A percentile compares a stretch with the other conserved stretches of the same genome.
phyloP scores from a whole-genome alignment of 2,888 invertebrate genomes.

The Crocallis elinguaria region DNA sequence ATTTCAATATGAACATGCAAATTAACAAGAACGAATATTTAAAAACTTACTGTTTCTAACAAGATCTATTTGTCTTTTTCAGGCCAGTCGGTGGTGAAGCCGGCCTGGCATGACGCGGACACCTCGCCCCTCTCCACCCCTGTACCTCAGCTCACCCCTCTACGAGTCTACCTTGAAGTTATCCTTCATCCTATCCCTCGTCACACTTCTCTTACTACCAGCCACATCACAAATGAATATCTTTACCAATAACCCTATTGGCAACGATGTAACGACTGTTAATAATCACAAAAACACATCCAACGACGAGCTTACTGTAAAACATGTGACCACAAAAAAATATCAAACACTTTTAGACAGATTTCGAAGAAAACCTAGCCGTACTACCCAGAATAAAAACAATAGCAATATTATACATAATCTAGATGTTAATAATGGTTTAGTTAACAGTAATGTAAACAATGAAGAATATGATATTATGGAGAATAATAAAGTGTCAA shows the following conservation, averaged over 20 bases:
- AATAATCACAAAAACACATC: conserved; percentile 11
- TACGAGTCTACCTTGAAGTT: conserved; percentile 63
- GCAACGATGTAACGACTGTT: background rate
- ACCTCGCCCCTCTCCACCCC: conserved; percentile 49
- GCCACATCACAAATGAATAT: conserved; percentile 61
- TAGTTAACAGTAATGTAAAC: conserved; percentile 32
- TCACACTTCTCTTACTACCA: conserved; percentile 56
- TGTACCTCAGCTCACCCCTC: conserved; percentile 65
- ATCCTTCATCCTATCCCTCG: conserved; percentile 52
- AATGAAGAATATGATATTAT: conserved; percentile 17
- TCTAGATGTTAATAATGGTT: background rate
- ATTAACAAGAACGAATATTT: too few relatives aligned
- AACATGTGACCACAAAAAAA: conserved; percentile 48
- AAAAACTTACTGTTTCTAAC: background rate
- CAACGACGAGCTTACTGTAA: conserved; percentile 38
- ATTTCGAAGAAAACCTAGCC: conserved; percentile 57
- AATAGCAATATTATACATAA: conserved; percentile 2
- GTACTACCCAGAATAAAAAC: conserved; percentile 1
- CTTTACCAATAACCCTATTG: conserved; percentile 16
- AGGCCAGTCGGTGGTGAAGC: conserved; percentile 66
- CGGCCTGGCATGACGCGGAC: conserved; percentile 78
- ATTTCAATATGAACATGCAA: too few relatives aligned
- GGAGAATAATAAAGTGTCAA: conserved; percentile 11
- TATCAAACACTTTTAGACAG: conserved; percentile 65
- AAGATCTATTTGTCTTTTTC: conserved; percentile 41